Percentiles rank a stretch among this genome's conserved stretches.
Conservation (phyloP, 2,888 invertebrate species). For the Pteria penguin region DNA sequence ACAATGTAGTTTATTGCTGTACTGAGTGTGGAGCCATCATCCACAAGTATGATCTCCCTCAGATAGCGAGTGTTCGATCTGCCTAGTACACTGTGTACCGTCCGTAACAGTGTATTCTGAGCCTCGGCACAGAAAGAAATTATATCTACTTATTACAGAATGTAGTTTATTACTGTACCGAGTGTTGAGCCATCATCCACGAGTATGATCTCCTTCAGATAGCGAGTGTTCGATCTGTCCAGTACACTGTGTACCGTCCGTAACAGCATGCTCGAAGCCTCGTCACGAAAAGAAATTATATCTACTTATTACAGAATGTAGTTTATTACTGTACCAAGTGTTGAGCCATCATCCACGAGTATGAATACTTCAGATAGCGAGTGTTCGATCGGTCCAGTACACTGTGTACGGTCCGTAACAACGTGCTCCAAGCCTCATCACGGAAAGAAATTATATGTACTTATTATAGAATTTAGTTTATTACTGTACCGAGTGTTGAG, state of each 20-base stretch:
- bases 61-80: constrained; percentile 42
- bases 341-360: constrained; percentile 55
- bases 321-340: not conserved
- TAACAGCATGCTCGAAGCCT: constrained; percentile 46
- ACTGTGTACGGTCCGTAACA: constrained; percentile 51
- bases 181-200: constrained; percentile 53
- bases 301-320: not conserved
- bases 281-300: constrained; percentile 53
- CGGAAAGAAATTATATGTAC: constrained; percentile 52
- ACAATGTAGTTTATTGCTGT: not conserved
- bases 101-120: constrained; percentile 45
- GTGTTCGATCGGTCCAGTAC: constrained; percentile 46
- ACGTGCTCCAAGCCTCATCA: constrained; percentile 47
- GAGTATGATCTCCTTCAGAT: constrained; percentile 50
- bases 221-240: constrained; percentile 38
- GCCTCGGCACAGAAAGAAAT: constrained; percentile 53
- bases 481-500: constrained; percentile 27
- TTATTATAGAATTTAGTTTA: not conserved
- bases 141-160: not conserved
- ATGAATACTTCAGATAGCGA: constrained; percentile 47
- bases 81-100: constrained; percentile 50
- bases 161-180: not conserved
- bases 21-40: constrained; percentile 49
- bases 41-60: constrained; percentile 50
- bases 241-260: constrained; percentile 51